A percentile compares a stretch with the other conserved stretches of the same genome.
Evolutionary conservation across 1,140 invertebrate genomes (phyloP).

Genomic region (Drosophila pseudoananassae): DNA sequence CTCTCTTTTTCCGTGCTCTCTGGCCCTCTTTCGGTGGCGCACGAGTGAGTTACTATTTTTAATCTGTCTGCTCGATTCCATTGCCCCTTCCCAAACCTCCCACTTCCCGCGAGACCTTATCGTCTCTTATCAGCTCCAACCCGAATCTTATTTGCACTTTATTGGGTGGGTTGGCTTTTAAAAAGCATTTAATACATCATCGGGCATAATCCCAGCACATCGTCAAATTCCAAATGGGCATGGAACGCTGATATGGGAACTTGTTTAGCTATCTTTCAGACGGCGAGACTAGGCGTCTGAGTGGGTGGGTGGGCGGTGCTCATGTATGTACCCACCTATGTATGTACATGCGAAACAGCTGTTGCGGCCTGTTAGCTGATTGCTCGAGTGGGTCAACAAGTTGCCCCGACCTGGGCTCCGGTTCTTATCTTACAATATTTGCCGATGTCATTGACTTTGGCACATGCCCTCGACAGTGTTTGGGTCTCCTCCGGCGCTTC

Average conservation of each 20-base stretch:
- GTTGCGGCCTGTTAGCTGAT: conserved; percentile 37
- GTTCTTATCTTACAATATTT: conserved; percentile 44
- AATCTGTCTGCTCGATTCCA: conserved; percentile 30
- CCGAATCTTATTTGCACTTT: conserved; percentile 21
- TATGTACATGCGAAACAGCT: conserved; percentile 20
- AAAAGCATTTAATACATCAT: conserved; percentile 7
- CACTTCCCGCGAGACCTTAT: conserved; percentile 10
- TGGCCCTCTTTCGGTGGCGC: not conserved
- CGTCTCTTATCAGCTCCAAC: conserved; percentile 24
- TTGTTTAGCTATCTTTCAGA: conserved; percentile 26
- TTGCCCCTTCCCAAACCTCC: not conserved
- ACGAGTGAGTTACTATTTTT: conserved; percentile 29
- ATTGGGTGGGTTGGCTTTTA: not conserved
- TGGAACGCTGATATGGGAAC: conserved; percentile 16
- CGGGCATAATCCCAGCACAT: conserved; percentile 6
- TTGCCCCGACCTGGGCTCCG: conserved; percentile 8
- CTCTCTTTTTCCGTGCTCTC: conserved; percentile 1
- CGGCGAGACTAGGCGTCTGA: conserved; percentile 29
- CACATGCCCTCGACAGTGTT: conserved; percentile 8
- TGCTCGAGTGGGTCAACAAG: conserved; percentile 43
- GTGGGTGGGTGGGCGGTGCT: not conserved
- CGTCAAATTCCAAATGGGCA: conserved; percentile 25
- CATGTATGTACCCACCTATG: not conserved
- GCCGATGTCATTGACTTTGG: conserved; percentile 34
- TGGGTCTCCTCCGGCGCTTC: not conserved